Conservation (phyloP, 2,113 vertebrate species). For the Sapajus apella region DNA sequence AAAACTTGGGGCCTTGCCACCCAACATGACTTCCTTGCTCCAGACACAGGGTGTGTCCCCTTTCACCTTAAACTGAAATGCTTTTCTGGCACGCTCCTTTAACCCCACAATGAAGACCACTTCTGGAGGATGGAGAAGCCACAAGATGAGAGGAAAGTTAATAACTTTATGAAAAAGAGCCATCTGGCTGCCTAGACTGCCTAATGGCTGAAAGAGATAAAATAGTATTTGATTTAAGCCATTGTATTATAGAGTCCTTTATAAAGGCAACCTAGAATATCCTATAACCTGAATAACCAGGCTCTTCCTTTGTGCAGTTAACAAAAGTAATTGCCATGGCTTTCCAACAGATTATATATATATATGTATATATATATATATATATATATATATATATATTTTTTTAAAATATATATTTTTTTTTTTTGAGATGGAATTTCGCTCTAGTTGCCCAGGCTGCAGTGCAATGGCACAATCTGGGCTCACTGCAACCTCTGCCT, state of each 20-base stretch:
- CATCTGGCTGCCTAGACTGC: not conserved
- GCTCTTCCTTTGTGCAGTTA: not conserved
- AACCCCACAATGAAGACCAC: fast-evolving
- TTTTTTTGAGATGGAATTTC: too few relatives aligned
- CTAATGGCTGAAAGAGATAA: not conserved
- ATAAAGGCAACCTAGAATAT: not conserved
- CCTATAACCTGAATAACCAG: not conserved
- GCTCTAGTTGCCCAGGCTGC: too few relatives aligned
- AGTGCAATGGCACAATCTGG: too few relatives aligned
- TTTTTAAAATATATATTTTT: too few relatives aligned
- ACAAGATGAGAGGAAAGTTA: too few relatives aligned
- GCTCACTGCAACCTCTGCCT: too few relatives aligned
- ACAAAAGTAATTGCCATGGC: not conserved
- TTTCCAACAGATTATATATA: not conserved
- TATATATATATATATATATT: too few relatives aligned
- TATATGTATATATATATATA: too few relatives aligned
- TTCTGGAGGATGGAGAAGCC: not conserved
- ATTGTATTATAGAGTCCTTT: not conserved
- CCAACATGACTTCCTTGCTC: not conserved
- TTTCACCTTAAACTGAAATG: not conserved
- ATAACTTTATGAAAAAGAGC: not conserved
- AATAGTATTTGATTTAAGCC: too few relatives aligned
- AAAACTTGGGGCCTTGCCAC: not conserved
- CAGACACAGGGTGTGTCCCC: too few relatives aligned
- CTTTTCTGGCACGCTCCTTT: fast-evolving